Base-by-base conservation (phyloP, 2,888 invertebrate species). In the Heterodera filipjevi region DNA sequence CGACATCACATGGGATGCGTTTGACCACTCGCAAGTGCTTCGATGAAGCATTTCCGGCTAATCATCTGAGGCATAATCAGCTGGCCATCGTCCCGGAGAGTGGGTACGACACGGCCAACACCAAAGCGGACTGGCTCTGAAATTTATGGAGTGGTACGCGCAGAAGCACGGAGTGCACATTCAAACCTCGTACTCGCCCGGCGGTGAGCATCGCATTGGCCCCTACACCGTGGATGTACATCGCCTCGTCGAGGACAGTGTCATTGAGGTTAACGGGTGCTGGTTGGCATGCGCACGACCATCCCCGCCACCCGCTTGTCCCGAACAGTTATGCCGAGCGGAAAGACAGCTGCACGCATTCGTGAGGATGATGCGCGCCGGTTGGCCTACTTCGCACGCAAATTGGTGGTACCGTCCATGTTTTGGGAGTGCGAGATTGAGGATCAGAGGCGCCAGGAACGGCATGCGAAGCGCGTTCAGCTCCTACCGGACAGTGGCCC, bases 71-170 rank as follows among this genome's bases (percentile, higher is more conserved):
- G 16, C 5, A 33, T 3, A 35, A 77, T 10, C 49, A 30, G 30
- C 33, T 77, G 8, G 71, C 39, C 22, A 77, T 71, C 30, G 70
- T 71, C 12, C 77, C 77, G 1, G 76, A 77, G 10, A 30, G 39
- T n/a, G 44, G 2, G 77, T 77, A 71, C 49, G 72, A 70, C 8
- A 77, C 22, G 16, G 30, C 32, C 22, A 46, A 68, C 32, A 32
- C n/a, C 77, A 77, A n/a, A 77, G 77, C 39, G 10, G n/a, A 1
- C 2, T 77, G 12, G 77, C 77, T 0, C 14, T 77, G 3, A 19
- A 35, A 12, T 77, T 39, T 30, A 32, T 77, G n/a, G 49, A 77
- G 33, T 77, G 77, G 77, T 77, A 71, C 59, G 77, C 46, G n/a
- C 30, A 76, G 2, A 19, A 35, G 27, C 27, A 44, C 22, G 32